These are phyloP conservation scores for Asarcornis scutulata DNA, from an alignment of 2,113 vertebrate species.

Conservation along the genomic window DNA sequence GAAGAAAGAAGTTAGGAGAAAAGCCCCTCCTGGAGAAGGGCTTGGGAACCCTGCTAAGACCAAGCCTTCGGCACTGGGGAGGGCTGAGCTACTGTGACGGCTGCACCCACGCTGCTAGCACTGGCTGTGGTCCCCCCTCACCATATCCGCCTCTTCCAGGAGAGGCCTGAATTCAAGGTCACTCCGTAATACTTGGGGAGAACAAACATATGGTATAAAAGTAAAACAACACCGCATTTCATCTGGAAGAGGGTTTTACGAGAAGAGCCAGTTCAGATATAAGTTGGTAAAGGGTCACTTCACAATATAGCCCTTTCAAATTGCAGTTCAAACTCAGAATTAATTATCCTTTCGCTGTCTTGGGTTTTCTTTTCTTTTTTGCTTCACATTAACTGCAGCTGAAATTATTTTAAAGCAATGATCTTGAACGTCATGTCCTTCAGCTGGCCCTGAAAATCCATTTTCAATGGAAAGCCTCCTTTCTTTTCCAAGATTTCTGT, in stretches of 20 bases:
- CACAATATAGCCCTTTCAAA: conserved; percentile 59
- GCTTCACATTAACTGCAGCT: conserved; percentile 58
- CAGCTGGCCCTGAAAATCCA: conserved; percentile 67
- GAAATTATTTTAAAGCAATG: conserved; percentile 74
- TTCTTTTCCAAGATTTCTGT: conserved; percentile 49
- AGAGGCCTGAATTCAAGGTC: background rate
- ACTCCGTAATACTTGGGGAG: background rate
- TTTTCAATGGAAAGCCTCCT: conserved; percentile 49
- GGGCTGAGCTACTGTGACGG: background rate
- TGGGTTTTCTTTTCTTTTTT: conserved; percentile 69
- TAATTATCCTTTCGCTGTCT: conserved; percentile 63
- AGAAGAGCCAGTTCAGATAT: background rate
- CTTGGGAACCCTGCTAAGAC: background rate
- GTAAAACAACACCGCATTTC: background rate
- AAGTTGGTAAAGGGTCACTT: conserved; percentile 56
- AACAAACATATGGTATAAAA: background rate
- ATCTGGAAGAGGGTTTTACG: background rate
- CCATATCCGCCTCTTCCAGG: background rate
- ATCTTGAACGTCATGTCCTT: conserved; percentile 67
- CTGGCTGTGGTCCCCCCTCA: rapidly evolving
- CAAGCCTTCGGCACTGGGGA: background rate
- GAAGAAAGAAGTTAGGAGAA: background rate
- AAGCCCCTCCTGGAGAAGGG: rapidly evolving
- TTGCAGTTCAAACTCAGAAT: conserved; percentile 57
- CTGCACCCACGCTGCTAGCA: rapidly evolving